Conservation (phyloP, 2,888 invertebrate genomes). For the Pemphredon lugubris region DNA sequence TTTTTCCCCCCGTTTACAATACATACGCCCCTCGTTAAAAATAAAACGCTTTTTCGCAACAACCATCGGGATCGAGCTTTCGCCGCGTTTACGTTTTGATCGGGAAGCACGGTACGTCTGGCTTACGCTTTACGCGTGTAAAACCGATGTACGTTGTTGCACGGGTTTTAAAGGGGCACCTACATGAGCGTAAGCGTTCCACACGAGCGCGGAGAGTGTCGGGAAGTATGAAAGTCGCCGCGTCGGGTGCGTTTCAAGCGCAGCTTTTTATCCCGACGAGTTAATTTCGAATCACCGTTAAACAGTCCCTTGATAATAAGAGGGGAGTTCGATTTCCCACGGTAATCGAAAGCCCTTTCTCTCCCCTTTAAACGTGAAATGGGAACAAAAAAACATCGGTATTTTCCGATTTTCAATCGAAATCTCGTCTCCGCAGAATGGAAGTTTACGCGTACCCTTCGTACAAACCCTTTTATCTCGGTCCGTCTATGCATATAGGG, state of each 20-base stretch:
- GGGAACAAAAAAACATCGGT: no score
- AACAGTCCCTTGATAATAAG: no score
- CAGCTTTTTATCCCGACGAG: conserved; percentile 24
- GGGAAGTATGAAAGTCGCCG: conserved; percentile 21
- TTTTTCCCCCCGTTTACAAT: no score
- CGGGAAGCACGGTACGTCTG: conserved; percentile 20
- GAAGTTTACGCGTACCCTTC: no score
- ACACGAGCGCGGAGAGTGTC: conserved; percentile 2
- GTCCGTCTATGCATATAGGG: no score
- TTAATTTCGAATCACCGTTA: conserved; percentile 41
- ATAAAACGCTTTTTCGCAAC: not conserved
- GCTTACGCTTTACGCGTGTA: conserved; percentile 9
- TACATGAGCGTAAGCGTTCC: not conserved
- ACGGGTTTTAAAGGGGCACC: conserved; percentile 18
- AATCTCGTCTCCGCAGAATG: no score
- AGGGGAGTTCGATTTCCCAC: no score
- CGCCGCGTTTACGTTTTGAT: conserved; percentile 12
- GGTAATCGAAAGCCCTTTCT: no score
- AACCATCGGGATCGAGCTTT: not conserved
- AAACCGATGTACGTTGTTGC: conserved; percentile 17
- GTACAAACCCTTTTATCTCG: no score
- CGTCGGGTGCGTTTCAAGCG: conserved; percentile 14
- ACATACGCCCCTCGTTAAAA: no score
- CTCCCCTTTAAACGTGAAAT: no score
- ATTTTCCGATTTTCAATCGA: no score